These are phyloP conservation scores for Amyelois transitella DNA, from an alignment of 1,140 invertebrate genomes.

Conservation along the genomic window DNA sequence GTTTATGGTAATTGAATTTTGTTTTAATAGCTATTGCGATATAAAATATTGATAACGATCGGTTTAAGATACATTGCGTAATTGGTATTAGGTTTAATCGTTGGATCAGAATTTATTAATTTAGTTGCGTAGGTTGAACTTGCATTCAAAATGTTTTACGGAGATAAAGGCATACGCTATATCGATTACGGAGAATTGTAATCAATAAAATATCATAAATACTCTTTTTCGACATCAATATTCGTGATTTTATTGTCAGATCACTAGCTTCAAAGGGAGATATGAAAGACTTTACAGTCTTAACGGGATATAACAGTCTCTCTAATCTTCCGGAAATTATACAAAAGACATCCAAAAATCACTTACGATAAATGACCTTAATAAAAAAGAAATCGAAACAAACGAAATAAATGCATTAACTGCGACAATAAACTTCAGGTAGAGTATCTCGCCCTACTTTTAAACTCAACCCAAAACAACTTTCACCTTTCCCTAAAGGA, in stretches of 20 bases:
- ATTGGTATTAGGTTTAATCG: not conserved
- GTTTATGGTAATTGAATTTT: conserved; percentile 11
- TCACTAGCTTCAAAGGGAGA: too few species aligned
- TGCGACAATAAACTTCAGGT: not conserved
- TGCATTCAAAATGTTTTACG: not conserved
- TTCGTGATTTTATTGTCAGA: too few species aligned
- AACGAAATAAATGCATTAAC: not conserved
- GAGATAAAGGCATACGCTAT: not conserved
- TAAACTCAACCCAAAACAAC: conserved; percentile 30
- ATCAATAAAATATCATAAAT: too few species aligned
- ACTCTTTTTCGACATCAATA: too few species aligned
- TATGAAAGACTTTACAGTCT: too few species aligned
- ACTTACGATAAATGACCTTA: not conserved
- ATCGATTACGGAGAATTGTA: not conserved
- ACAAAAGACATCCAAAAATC: too few species aligned
- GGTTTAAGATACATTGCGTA: not conserved
- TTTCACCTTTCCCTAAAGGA: conserved; percentile 41
- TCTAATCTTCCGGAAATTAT: too few species aligned
- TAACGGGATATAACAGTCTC: too few species aligned
- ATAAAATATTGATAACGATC: conserved; percentile 2
- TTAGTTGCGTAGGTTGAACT: not conserved
- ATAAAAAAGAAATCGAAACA: not conserved
- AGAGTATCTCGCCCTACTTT: conserved; percentile 15
- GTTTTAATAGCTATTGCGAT: conserved; percentile 1
- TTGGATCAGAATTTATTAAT: not conserved